phyloP scores from a whole-genome alignment of 2,797 vertebrate species.

The Schizothorax lantsangensis region DNA sequence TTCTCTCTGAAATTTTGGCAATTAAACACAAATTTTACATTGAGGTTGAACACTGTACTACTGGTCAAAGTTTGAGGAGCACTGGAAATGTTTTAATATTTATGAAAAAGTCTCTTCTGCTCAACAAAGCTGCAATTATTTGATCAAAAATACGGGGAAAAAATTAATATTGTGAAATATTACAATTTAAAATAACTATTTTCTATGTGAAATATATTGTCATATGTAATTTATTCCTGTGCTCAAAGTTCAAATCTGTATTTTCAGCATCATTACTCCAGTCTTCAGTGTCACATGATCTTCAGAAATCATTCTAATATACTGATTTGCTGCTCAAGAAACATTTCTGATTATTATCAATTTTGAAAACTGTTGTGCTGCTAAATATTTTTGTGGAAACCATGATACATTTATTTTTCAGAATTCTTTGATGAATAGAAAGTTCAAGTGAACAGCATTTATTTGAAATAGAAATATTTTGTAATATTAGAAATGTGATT shows the following conservation, averaged over 20 bases:
- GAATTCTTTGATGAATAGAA: not conserved
- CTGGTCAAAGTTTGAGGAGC: not conserved
- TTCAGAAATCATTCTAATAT: not conserved
- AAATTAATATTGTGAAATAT: not conserved
- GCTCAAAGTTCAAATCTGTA: not conserved
- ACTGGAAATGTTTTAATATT: not conserved
- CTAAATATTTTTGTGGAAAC: not conserved
- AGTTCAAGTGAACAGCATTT: not conserved
- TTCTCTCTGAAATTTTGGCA: not conserved
- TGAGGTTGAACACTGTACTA: not conserved
- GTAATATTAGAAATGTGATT: no score
- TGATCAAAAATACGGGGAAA: not conserved
- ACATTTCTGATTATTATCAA: not conserved
- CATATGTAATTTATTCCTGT: not conserved
- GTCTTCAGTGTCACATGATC: not conserved
- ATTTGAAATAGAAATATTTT: not conserved
- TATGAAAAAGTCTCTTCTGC: not conserved
- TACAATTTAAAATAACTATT: not conserved
- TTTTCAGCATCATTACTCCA: not conserved
- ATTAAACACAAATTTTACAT: not conserved
- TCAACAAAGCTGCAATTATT: not conserved
- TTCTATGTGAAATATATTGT: not conserved
- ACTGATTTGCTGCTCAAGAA: not conserved
- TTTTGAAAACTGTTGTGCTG: not conserved
- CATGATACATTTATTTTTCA: not conserved